Conservation (phyloP, 2,888 invertebrate genomes). For the Synergus umbraculus region DNA sequence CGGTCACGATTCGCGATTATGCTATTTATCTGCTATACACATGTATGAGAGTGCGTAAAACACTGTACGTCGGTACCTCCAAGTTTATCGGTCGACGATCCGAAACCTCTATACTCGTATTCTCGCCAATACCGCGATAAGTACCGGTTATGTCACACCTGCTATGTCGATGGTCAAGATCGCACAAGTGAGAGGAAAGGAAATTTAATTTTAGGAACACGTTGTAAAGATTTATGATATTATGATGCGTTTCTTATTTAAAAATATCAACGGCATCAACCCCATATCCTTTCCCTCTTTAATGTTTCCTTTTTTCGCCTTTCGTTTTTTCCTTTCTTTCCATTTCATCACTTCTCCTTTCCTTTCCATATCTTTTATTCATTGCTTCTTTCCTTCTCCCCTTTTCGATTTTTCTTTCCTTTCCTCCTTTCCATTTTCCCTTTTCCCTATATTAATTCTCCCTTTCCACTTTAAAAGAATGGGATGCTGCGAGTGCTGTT, state of each 20-base stretch:
- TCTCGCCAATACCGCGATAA: constrained; percentile 43
- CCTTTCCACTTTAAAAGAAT: too few relatives aligned
- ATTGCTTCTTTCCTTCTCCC: too few relatives aligned
- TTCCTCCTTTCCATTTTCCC: too few relatives aligned
- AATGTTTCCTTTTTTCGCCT: too few relatives aligned
- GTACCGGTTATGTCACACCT: constrained; percentile 42
- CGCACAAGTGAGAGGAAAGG: constrained; percentile 6
- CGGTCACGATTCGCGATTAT: constrained; percentile 67
- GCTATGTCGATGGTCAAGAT: constrained; percentile 48
- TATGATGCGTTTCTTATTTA: neutral
- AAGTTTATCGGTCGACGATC: constrained; percentile 49
- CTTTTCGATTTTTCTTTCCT: too few relatives aligned
- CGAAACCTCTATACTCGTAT: constrained; percentile 38
- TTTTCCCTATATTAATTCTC: too few relatives aligned
- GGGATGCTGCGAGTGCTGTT: too few relatives aligned
- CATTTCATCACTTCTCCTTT: too few relatives aligned
- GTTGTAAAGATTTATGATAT: neutral
- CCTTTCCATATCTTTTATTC: too few relatives aligned
- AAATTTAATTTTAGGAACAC: neutral
- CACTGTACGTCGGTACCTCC: constrained; percentile 36
- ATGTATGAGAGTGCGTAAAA: constrained; percentile 41
- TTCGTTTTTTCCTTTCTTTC: too few relatives aligned
- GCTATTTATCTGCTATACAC: constrained; percentile 47
- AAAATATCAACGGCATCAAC: neutral
- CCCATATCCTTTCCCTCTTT: too few relatives aligned